Percentiles rank a stretch among this genome's conserved stretches.
Evolutionary conservation across 2,888 invertebrate species (phyloP).

Genomic region (Charanyca ferruginea): DNA sequence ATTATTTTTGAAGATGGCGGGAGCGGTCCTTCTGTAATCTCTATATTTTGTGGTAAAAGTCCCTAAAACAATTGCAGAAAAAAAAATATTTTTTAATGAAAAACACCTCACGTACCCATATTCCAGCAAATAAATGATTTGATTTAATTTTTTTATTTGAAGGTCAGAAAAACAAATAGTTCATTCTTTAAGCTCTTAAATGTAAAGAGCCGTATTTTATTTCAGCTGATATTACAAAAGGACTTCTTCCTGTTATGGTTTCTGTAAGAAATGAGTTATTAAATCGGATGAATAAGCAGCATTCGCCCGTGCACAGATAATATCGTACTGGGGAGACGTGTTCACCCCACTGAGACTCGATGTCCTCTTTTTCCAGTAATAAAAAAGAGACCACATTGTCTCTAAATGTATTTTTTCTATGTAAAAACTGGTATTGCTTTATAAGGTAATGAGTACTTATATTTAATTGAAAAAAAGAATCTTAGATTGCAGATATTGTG

Average conservation of each 20-base stretch:
- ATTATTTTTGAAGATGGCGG: no score
- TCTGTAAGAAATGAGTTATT: constrained; percentile 52
- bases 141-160: no score
- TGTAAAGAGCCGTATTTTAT: constrained; percentile 18
- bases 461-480: background rate
- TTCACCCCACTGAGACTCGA: background rate
- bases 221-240: constrained; percentile 31
- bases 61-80: no score
- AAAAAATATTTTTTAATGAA: no score
- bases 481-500: no score
- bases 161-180: background rate
- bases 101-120: no score
- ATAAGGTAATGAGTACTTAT: background rate
- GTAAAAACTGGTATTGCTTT: background rate
- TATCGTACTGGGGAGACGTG: constrained; percentile 36
- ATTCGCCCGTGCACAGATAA: constrained; percentile 49
- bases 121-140: no score
- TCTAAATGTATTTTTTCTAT: background rate
- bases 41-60: no score
- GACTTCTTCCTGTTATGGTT: constrained; percentile 16
- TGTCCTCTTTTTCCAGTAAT: constrained; percentile 13
- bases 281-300: constrained; percentile 46
- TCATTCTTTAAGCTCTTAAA: background rate
- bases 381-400: constrained; percentile 28
- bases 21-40: no score